phyloP scores from a whole-genome alignment of 2,888 invertebrate genomes.

The Ethmia dodecea region DNA sequence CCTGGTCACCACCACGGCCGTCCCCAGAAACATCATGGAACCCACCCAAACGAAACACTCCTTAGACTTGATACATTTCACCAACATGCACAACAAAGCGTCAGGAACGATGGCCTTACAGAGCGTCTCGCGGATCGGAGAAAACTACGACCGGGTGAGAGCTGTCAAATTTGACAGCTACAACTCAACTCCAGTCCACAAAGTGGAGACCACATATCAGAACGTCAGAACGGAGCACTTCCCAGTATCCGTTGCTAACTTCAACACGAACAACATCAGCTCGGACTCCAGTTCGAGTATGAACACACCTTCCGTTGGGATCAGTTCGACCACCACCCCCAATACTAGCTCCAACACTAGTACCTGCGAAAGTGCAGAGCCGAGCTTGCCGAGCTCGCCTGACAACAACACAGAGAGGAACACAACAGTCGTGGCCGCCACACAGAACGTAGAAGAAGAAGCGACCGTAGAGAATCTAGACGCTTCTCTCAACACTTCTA shows the following conservation, averaged over 20 bases:
- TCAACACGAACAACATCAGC: constrained; percentile 62
- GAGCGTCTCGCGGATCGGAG: constrained; percentile 46
- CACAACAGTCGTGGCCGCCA: constrained; percentile 27
- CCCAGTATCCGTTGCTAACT: constrained; percentile 42
- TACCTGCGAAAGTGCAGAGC: constrained; percentile 83
- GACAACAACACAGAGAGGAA: constrained; percentile 57
- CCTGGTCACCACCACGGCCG: constrained; percentile 32
- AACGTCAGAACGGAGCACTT: constrained; percentile 50
- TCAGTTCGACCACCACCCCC: constrained; percentile 83
- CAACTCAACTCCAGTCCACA: constrained; percentile 43
- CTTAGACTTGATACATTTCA: constrained; percentile 57
- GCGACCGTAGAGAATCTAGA: constrained; percentile 38
- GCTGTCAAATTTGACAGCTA: constrained; percentile 49
- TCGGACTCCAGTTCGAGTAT: constrained; percentile 84
- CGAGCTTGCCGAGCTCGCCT: constrained; percentile 84
- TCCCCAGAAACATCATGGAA: constrained; percentile 49
- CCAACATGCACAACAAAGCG: constrained; percentile 42
- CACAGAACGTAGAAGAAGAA: constrained; percentile 26
- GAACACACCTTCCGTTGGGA: constrained; percentile 77
- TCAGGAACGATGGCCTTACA: constrained; percentile 43
- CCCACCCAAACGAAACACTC: constrained; percentile 50
- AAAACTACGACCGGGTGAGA: constrained; percentile 45
- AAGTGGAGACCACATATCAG: constrained; percentile 54
- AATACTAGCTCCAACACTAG: constrained; percentile 84
- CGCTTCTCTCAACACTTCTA: constrained; percentile 49